Evolutionary conservation across 1,140 invertebrate species (phyloP), one percentile per base, ranked within the genome.

Genomic region (Caenorhabditis remanei): DNA sequence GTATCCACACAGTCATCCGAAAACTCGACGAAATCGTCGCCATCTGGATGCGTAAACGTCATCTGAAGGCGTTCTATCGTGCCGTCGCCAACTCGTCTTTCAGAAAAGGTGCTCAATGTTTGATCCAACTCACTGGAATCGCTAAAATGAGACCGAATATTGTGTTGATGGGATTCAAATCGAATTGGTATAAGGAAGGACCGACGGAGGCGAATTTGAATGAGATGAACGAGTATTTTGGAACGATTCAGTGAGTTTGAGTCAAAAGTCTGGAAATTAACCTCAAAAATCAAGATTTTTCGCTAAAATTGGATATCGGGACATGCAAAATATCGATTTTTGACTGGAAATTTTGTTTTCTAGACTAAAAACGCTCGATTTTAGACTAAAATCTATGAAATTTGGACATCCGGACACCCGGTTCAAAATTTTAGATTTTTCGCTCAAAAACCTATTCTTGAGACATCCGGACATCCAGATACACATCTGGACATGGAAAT

Each of bases 71-170:
- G 0, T 99, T 99, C 93, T 97, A 97, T 50, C 83, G 83, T 24
- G 75, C 90, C 2, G 84, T 89, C 19, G 90, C 90, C 21, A 91
- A 90, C 79, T 53, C 88, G 13, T 90, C 89, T 67, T 90, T 94
- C 46, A 90, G 93, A 83, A 87, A 88, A 32, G 94, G 94, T 7
- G 93, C 91, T 21, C 93, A 93, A 87, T 87, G 91, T 7, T 83
- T 94, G 1, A 90, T 94, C 88, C 93, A 94, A 93, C 90, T 90
- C 8, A 94, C 95, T 2, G 97, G 98, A 16, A 95, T 99, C 32
- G 98, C 98, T 3, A 97, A 97, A 93, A 94, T 99, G 55, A 94
- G 95, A 16, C 97, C 98, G 0, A 99, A 99, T 93, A 96, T 98
- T 40, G 93, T 99, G 40, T 93, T 99, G 89, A 95, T 99, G 95